Percentiles rank a stretch among this genome's conserved stretches.
Evolutionary conservation across 2,888 invertebrate species (phyloP).

Genomic region (Cylindroiulus punctatus): DNA sequence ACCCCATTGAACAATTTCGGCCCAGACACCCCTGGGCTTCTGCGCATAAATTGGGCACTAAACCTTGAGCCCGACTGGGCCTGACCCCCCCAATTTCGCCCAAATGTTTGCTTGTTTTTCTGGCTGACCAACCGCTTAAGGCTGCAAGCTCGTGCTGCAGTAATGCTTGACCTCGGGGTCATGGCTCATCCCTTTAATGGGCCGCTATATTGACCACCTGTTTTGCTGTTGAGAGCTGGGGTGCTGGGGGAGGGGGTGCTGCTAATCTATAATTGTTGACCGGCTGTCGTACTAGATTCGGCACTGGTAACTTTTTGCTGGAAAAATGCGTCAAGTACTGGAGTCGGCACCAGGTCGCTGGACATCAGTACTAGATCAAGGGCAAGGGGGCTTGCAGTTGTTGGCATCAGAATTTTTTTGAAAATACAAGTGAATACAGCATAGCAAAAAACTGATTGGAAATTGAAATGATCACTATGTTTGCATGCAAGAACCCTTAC

Average conservation of each 20-base stretch:
- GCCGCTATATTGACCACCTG: conserved; percentile 26
- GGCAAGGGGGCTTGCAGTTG: too few relatives aligned
- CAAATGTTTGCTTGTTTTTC: conserved; percentile 17
- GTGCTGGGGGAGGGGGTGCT: neutral
- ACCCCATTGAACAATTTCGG: neutral
- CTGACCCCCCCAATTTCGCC: neutral
- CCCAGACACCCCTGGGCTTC: neutral
- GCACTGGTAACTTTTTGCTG: too few relatives aligned
- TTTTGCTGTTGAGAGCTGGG: neutral
- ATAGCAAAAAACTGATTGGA: too few relatives aligned
- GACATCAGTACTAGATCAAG: too few relatives aligned
- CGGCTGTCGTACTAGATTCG: neutral
- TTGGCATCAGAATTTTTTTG: too few relatives aligned
- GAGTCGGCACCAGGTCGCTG: too few relatives aligned
- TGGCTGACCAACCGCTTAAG: neutral
- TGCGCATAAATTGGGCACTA: neutral
- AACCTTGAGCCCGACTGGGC: neutral
- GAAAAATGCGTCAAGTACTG: too few relatives aligned
- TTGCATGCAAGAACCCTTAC: too few relatives aligned
- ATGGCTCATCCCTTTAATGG: neutral
- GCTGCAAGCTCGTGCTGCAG: neutral
- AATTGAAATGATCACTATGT: too few relatives aligned
- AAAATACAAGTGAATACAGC: too few relatives aligned
- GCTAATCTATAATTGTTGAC: neutral
- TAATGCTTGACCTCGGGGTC: neutral